These are phyloP conservation scores for Stenolophus ochropezus DNA, from an alignment of 2,888 invertebrate genomes.

Conservation along the genomic window DNA sequence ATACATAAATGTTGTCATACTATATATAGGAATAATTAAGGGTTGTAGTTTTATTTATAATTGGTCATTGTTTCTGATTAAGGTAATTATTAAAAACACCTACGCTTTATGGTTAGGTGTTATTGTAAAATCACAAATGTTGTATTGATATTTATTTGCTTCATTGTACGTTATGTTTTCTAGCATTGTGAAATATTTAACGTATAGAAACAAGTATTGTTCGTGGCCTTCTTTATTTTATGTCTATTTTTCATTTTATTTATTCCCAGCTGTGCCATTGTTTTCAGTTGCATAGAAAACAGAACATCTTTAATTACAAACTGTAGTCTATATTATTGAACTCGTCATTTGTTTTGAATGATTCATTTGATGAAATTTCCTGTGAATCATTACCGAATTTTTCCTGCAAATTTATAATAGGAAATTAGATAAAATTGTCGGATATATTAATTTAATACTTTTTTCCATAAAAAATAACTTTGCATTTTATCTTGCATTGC, in stretches of 20 bases:
- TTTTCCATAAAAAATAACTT: no score
- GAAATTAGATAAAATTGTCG: neutral
- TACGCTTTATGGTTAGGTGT: no score
- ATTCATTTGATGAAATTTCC: constrained; percentile 7
- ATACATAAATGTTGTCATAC: neutral
- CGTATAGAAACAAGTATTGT: neutral
- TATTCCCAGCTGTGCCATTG: neutral
- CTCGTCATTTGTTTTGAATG: constrained; percentile 19
- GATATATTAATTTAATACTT: no score
- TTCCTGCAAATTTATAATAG: neutral
- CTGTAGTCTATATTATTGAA: neutral
- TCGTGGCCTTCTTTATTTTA: constrained; percentile 6
- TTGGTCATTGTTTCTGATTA: neutral
- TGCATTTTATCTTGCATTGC: no score
- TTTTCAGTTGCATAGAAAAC: neutral
- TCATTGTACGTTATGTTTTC: neutral
- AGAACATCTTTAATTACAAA: neutral
- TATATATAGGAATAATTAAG: neutral
- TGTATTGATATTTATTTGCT: neutral
- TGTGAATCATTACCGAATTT: neutral
- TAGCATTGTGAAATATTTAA: neutral
- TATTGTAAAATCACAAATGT: no score
- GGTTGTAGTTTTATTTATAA: no score
- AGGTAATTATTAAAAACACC: no score
- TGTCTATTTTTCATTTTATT: constrained; percentile 2